Conservation (phyloP, 2,888 invertebrate genomes). For the Mamestra brassicae region DNA sequence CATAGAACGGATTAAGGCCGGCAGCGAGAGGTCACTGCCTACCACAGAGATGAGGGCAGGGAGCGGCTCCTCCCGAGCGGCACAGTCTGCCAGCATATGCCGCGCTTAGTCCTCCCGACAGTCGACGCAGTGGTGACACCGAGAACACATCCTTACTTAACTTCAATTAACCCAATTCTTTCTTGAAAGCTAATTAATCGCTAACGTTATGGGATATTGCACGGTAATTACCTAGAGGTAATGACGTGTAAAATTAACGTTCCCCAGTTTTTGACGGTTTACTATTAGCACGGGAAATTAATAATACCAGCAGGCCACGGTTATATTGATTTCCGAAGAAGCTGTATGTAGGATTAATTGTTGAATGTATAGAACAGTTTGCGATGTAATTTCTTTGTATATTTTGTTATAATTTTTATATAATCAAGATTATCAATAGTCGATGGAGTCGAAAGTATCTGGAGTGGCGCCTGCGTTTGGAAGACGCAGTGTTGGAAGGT, state of each 20-base stretch:
- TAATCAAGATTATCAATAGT: no score
- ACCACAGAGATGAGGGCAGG: no score
- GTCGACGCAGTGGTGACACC: no score
- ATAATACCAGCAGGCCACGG: constrained; percentile 48
- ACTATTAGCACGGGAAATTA: constrained; percentile 67
- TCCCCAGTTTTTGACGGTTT: constrained; percentile 69
- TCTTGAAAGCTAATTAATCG: constrained; percentile 65
- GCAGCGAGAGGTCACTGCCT: no score
- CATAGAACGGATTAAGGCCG: no score
- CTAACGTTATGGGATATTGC: constrained; percentile 63
- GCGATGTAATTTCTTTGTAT: neutral
- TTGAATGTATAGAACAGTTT: neutral
- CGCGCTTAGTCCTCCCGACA: no score
- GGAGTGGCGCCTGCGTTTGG: no score
- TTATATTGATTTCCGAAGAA: constrained; percentile 49
- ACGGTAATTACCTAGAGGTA: constrained; percentile 61
- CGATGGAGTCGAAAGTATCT: no score
- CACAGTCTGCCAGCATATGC: no score
- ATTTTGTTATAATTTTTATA: no score
- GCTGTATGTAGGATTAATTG: constrained; percentile 36
- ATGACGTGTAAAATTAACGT: constrained; percentile 69
- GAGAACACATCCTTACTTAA: constrained; percentile 48
- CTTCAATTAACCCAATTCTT: constrained; percentile 65
- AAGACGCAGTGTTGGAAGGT: no score
- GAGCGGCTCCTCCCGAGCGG: no score